These are phyloP conservation scores for Lithobates pipiens DNA, from an alignment of 2,797 vertebrate genomes.

Conservation along the genomic window DNA sequence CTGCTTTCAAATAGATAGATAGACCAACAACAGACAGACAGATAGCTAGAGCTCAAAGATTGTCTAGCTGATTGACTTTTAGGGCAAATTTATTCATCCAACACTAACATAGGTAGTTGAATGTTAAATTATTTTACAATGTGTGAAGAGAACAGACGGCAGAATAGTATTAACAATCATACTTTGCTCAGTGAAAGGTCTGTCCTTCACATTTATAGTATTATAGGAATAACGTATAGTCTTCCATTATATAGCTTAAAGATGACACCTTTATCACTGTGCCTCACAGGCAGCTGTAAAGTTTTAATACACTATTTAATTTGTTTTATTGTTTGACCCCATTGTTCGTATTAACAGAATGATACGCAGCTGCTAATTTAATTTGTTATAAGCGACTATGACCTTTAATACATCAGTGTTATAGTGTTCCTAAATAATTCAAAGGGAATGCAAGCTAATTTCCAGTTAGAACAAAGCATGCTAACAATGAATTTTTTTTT, in stretches of 20 bases:
- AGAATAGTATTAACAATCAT: slow-evolving; percentile 70
- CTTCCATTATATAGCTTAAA: slow-evolving; percentile 42
- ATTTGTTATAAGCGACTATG: slow-evolving; percentile 43
- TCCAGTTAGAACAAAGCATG: slow-evolving; percentile 25
- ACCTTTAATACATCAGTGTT: slow-evolving; percentile 45
- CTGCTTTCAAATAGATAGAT: background rate
- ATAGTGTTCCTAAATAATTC: slow-evolving; percentile 16
- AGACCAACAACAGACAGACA: background rate
- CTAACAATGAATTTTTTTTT: slow-evolving; percentile 19
- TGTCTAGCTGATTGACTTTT: slow-evolving; percentile 64
- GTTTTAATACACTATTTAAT: slow-evolving; percentile 60
- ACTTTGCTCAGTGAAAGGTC: slow-evolving; percentile 62
- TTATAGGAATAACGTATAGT: slow-evolving; percentile 54
- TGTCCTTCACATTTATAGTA: slow-evolving; percentile 58
- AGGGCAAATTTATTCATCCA: slow-evolving; percentile 62
- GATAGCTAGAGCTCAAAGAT: too few relatives aligned
- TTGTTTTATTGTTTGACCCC: slow-evolving; percentile 52
- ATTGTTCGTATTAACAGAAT: slow-evolving; percentile 46
- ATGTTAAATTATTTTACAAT: slow-evolving; percentile 66
- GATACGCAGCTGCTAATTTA: slow-evolving; percentile 32
- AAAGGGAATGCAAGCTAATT: slow-evolving; percentile 10
- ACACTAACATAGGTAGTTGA: slow-evolving; percentile 63
- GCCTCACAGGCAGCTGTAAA: slow-evolving; percentile 47
- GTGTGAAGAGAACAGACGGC: slow-evolving; percentile 72
- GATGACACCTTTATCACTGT: slow-evolving; percentile 44